Conservation (phyloP, 2,888 invertebrate genomes). For the Trachelus stipa region DNA sequence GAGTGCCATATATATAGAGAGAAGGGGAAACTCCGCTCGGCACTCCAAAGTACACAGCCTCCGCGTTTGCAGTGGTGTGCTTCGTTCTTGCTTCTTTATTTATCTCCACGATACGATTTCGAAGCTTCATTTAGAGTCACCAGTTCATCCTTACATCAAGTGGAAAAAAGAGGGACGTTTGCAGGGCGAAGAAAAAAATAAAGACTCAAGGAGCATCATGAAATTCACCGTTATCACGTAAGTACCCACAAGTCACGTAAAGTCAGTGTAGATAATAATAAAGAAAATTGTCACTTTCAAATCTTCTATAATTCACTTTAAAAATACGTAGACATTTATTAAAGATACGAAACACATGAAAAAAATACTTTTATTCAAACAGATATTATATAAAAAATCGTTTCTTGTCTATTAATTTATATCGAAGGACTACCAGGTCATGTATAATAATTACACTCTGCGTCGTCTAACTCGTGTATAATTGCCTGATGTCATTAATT, state of each 20-base stretch:
- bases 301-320: neutral
- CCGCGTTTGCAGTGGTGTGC: constrained; percentile 60
- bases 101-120: constrained; percentile 32
- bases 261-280: neutral
- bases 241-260: constrained; percentile 31
- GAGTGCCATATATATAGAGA: constrained; percentile 55
- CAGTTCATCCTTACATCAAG: constrained; percentile 18
- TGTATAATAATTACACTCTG: neutral
- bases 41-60: constrained; percentile 63
- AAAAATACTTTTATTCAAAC: neutral
- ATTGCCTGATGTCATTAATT: neutral
- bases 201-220: constrained; percentile 36
- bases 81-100: constrained; percentile 43
- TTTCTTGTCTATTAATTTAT: neutral
- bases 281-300: neutral
- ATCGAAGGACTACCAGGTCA: neutral
- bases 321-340: neutral
- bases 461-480: neutral
- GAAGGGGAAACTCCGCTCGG: constrained; percentile 59
- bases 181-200: neutral
- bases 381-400: neutral
- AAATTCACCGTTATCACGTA: constrained; percentile 51
- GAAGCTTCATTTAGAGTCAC: neutral
- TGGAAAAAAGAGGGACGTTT: neutral
- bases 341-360: neutral